Evolutionary conservation across 2,888 invertebrate genomes (phyloP), one percentile per base, ranked within the genome.

Genomic region (Eupelmus urozonus): DNA sequence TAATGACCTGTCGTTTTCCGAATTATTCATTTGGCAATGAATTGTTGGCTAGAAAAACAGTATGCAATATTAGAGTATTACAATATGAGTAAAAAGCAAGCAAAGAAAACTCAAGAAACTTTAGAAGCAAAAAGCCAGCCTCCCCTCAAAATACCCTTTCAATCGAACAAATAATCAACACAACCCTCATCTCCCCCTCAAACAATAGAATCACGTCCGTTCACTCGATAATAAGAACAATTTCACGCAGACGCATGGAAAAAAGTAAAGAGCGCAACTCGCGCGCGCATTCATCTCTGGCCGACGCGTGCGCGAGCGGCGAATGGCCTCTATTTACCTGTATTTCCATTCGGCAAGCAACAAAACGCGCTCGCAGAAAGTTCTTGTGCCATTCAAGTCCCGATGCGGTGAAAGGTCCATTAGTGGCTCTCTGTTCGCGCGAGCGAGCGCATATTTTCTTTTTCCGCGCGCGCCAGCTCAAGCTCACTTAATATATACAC

Each of bases 391-490:
- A 78, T 63, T 62, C 34, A 51, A 57, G 65, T 51, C 49, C 29
- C 59, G 71, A 65, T 65, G 59, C 65, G 74, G 78, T 78, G 78
- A 78, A 78, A 78, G 78, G 69, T 70, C 69, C 78, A 78, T 78
- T 78, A 78, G 65, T 63, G 65, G 27, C 49, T 23, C 20, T 18
- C 53, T 20, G 2, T 4, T 55, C 53, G 53, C 66, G 16, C 25
- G 3, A 3, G 57, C n/a, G 60, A 20, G 49, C n/a, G 13, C 57
- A 49, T 70, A 57, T 59, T 71, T 67, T 45, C 51, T 72, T 75
- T 76, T 76, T 60, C 70, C 73, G 63, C 65, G 34, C 27, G 53
- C 25, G 9, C 18, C 57, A 40, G 27, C n/a, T n/a, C n/a, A n/a
- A n/a, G 29, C 49, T 65, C 60, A 74, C 69, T 74, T 70, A 63